Evolutionary conservation across 2,113 vertebrate species (phyloP).

Genomic region (Lepisosteus osseus): DNA sequence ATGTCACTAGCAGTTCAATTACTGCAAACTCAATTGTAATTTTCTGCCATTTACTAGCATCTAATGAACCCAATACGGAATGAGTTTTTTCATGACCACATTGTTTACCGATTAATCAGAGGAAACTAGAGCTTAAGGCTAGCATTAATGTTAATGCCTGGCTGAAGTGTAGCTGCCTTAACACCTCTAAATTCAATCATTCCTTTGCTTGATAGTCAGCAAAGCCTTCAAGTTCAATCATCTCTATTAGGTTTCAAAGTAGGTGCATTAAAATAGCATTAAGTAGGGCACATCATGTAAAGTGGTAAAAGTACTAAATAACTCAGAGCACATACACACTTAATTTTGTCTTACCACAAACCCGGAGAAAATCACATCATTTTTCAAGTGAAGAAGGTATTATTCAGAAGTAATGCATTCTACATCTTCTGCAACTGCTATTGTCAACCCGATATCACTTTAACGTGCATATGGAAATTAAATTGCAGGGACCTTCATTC

Average conservation of each 20-base stretch:
- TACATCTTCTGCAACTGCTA: neutral
- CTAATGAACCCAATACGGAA: slow-evolving; percentile 22
- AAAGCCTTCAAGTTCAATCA: slow-evolving; percentile 18
- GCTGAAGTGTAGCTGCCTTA: slow-evolving; percentile 19
- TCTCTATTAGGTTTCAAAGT: slow-evolving; percentile 24
- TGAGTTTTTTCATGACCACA: slow-evolving; percentile 18
- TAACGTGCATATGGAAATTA: neutral
- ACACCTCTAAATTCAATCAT: slow-evolving; percentile 26
- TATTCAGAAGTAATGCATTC: slow-evolving; percentile 2
- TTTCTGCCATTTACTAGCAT: slow-evolving; percentile 3
- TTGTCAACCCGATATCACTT: neutral
- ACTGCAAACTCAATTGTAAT: slow-evolving; percentile 19
- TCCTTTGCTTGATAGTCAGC: slow-evolving; percentile 11
- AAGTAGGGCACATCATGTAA: slow-evolving; percentile 14
- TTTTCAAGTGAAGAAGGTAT: neutral
- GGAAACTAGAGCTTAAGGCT: slow-evolving; percentile 22
- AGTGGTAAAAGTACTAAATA: slow-evolving; percentile 13
- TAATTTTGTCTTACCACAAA: slow-evolving; percentile 7
- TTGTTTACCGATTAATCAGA: slow-evolving; percentile 27
- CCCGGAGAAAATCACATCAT: slow-evolving; percentile 10
- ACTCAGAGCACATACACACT: slow-evolving; percentile 8
- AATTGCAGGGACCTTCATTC: neutral
- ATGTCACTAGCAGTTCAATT: slow-evolving; percentile 15
- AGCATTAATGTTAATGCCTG: slow-evolving; percentile 27
- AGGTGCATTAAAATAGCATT: slow-evolving; percentile 20